Evolutionary conservation across 2,113 vertebrate species (phyloP), one percentile per base, ranked within the genome.

Genomic region (Podiceps cristatus): DNA sequence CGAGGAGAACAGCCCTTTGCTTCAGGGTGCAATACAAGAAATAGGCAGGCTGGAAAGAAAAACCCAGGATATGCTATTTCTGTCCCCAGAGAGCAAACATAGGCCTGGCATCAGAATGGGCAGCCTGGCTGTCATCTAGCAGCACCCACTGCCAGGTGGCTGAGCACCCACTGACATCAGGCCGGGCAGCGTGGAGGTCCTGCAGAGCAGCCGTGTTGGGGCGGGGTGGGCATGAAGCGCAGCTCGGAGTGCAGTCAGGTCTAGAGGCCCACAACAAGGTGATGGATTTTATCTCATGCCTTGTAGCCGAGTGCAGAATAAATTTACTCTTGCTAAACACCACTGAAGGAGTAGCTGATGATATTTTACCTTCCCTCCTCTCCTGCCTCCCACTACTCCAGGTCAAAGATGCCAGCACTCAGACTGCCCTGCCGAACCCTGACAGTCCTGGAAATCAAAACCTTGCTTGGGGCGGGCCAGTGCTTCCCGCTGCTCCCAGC

Each of bases 341-440:
- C 28, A 23, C 4, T 16, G 8, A 88, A 76, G 2, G 1, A 42
- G 50, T 67, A 72, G 20, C 45, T 73, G 59, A 7, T 66, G 50
- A 22, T 7, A 24, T 62, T 86, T 88, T n/a, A 31, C 40, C 31
- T 64, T 90, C 25, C 50, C 60, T 69, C 83, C 63, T 88, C 62
- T 74, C 56, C 53, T 13, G 13, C 27, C n/a, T 86, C 49, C 24
- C 31, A 10, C 78, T 85, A 2, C 58, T 85, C 58, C 77, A 97
- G 96, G 68, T 96, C 62, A 97, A 79, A 85, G 96, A 97, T 2
- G 93, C 86, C 79, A 73, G 95, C 80, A 97, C 97, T 53, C 97
- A 97, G 92, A 98, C 97, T 29, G 76, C 60, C n/a, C 42, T 44
- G 22, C 64, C 7, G 8, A 63, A 28, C 45, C 11, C 35, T 2